Evolutionary conservation across 2,113 vertebrate genomes (phyloP), one percentile per base, ranked within the genome.

Genomic region (Lepidothrix coronata): DNA sequence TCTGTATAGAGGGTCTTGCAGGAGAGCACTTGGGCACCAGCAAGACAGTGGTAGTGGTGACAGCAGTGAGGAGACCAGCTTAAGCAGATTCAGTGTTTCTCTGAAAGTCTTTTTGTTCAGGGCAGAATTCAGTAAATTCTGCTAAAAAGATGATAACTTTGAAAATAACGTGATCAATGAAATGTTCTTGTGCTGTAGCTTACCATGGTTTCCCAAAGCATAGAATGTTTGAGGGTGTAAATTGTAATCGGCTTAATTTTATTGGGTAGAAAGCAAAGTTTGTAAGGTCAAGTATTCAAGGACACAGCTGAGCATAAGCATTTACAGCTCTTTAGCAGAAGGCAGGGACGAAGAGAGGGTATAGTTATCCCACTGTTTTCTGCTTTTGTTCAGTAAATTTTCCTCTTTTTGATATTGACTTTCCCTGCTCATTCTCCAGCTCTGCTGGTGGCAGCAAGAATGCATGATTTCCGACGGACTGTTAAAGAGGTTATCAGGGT

Each of bases 391-490:
- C 27, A 31, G 73, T 18, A 51, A 24, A 3, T 65, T 51, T 72
- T 54, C 12, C 35, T 35, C 43, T 73, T 91, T 95, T 81, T 95
- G 91, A 75, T 93, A 55, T 12, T 87, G 75, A 57, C 83, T 94
- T 95, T 94, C 68, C 19, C 14, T 88, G 44, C 39, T 92, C 88
- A 51, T 92, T 93, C 77, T 85, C 27, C 52, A 99, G 99, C 99
- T 46, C 98, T 99, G 54, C 98, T 99, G 5, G 99, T 99, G 14
- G 98, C 99, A 1, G 99, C 99, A 54, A 98, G 99, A 55, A 99
- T 99, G 98, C 98, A 99, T 66, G 99, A 99, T 87, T 99, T 99
- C 95, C 98, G 98, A 57, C 98, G 99, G 17, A 99, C 99, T 12
- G 96, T 99, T 87, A 99, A 99, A 91, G 99, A 99, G 96, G 98